Percentiles rank a stretch among this genome's conserved stretches.
Conservation (phyloP, 2,888 invertebrate species). For the Agonopterix heracliana region DNA sequence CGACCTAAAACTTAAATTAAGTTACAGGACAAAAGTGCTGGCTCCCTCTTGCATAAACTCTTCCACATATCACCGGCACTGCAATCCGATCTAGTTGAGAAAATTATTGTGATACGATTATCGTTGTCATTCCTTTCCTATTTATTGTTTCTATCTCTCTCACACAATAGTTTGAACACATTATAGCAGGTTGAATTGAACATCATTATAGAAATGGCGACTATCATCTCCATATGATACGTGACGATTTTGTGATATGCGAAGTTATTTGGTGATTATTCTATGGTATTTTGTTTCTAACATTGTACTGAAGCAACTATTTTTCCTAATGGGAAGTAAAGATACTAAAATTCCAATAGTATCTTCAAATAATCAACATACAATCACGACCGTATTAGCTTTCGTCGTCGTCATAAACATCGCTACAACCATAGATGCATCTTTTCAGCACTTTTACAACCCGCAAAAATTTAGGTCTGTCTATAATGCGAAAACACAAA, state of each 20-base stretch:
- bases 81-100: constrained; percentile 56
- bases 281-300: not conserved
- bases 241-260: constrained; percentile 15
- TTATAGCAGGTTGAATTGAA: constrained; percentile 9
- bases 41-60: not conserved
- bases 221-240: constrained; percentile 27
- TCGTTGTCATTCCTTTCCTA: constrained; percentile 28
- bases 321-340: too few relatives aligned
- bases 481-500: too few relatives aligned
- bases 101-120: constrained; percentile 45
- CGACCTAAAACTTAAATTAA: not conserved
- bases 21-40: too few relatives aligned
- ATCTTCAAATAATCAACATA: too few relatives aligned
- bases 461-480: too few relatives aligned
- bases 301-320: too few relatives aligned
- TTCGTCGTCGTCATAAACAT: too few relatives aligned
- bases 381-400: too few relatives aligned
- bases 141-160: constrained; percentile 19
- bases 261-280: constrained; percentile 15
- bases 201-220: constrained; percentile 30
- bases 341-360: too few relatives aligned
- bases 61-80: not conserved
- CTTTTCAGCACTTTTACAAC: too few relatives aligned
- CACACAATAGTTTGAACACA: constrained; percentile 10
- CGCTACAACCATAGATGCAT: too few relatives aligned